Percentiles rank a stretch among this genome's conserved stretches.
Evolutionary conservation across 1,140 invertebrate species (phyloP).

Genomic region (Rhysida immarginata): DNA sequence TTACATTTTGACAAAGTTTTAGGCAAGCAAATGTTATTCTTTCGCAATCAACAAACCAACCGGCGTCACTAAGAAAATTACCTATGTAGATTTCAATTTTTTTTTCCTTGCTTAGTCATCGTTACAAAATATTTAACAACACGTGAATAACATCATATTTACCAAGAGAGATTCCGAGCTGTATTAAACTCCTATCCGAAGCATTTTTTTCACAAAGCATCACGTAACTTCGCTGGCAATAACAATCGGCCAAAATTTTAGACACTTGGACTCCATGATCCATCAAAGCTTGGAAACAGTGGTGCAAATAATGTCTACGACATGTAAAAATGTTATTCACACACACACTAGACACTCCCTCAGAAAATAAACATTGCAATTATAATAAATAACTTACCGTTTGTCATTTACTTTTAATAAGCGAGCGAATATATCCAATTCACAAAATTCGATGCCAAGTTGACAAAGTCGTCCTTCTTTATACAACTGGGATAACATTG

Average conservation of each 20-base stretch:
- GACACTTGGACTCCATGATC: slow-evolving; percentile 25
- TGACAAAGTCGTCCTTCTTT: slow-evolving; percentile 26
- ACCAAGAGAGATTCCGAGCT: slow-evolving; percentile 29
- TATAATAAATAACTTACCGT: slow-evolving; percentile 45
- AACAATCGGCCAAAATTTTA: slow-evolving; percentile 23
- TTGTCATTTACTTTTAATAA: slow-evolving; percentile 53
- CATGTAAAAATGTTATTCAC: slow-evolving; percentile 5
- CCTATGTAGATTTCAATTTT: slow-evolving; percentile 35
- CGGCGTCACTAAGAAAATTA: slow-evolving; percentile 68
- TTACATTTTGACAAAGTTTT: slow-evolving; percentile 20
- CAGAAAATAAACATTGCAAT: slow-evolving; percentile 39
- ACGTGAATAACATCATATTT: slow-evolving; percentile 2
- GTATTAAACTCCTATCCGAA: slow-evolving; percentile 20
- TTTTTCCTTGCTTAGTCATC: too few species aligned
- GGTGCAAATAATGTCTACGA: slow-evolving; percentile 28
- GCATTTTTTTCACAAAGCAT: slow-evolving; percentile 10
- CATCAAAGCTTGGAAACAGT: slow-evolving; percentile 33
- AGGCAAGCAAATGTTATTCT: slow-evolving; percentile 46
- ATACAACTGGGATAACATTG: slow-evolving; percentile 27
- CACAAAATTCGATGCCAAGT: slow-evolving; percentile 42
- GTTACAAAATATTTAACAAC: not conserved
- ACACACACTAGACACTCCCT: too few species aligned
- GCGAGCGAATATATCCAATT: slow-evolving; percentile 52
- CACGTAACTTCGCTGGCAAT: slow-evolving; percentile 14
- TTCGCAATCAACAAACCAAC: slow-evolving; percentile 60